A percentile compares a stretch with the other conserved stretches of the same genome.
Evolutionary conservation across 2,888 invertebrate genomes (phyloP).

Genomic region (Chelonus formosanus): DNA sequence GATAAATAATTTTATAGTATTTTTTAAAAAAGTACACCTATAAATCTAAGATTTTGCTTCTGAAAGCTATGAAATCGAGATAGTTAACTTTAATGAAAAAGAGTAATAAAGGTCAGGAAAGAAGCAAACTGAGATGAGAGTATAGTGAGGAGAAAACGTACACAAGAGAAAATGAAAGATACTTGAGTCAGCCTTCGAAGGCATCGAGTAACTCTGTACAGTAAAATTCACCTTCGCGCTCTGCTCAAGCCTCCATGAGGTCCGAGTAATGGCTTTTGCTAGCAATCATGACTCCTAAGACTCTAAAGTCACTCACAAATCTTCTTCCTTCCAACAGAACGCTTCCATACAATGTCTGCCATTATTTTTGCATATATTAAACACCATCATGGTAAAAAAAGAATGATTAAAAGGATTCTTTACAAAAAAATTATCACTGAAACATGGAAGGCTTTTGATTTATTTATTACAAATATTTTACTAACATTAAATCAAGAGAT

Average conservation of each 20-base stretch:
- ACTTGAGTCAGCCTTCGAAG: constrained; percentile 34
- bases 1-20: too few relatives aligned
- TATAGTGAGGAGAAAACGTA: constrained; percentile 24
- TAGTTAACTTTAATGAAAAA: constrained; percentile 37
- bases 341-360: too few relatives aligned
- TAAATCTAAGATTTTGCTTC: constrained; percentile 33
- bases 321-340: too few relatives aligned
- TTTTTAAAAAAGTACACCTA: constrained; percentile 14
- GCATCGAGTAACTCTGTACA: constrained; percentile 29
- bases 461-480: too few relatives aligned
- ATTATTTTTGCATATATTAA: too few relatives aligned
- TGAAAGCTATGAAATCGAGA: constrained; percentile 40
- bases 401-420: too few relatives aligned
- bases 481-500: too few relatives aligned
- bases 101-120: constrained; percentile 21
- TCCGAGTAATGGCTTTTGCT: constrained; percentile 33
- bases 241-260: constrained; percentile 7
- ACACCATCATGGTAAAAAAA: too few relatives aligned
- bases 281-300: constrained; percentile 35
- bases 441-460: too few relatives aligned
- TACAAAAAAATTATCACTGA: too few relatives aligned
- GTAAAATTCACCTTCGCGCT: constrained; percentile 30
- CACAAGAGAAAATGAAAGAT: constrained; percentile 10
- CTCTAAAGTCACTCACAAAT: constrained; percentile 5
- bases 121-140: constrained; percentile 21